Evolutionary conservation across 2,113 vertebrate species (phyloP).

Genomic region (Anolis sagrei): DNA sequence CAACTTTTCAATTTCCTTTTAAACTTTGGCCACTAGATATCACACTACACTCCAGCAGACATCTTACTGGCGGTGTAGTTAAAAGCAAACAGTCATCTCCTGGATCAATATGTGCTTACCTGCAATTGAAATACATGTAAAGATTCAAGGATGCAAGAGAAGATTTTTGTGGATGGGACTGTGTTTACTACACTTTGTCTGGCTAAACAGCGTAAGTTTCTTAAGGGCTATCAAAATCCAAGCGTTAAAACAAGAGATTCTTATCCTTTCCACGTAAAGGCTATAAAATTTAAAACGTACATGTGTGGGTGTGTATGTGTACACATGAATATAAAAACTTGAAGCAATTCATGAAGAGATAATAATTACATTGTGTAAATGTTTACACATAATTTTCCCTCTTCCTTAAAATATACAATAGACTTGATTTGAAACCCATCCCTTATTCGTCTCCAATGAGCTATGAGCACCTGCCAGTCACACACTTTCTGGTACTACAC

Average conservation of each 20-base stretch:
- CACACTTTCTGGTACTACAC: too few species aligned
- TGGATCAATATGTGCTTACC: slow-evolving; percentile 20
- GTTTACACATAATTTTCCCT: neutral
- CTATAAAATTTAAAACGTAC: slow-evolving; percentile 7
- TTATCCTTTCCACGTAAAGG: neutral
- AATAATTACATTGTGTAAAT: neutral
- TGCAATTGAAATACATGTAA: slow-evolving; percentile 24
- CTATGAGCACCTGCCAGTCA: neutral
- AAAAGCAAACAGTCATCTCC: neutral
- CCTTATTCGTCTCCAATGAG: neutral
- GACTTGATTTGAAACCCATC: neutral
- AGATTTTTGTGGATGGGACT: slow-evolving; percentile 17
- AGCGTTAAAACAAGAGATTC: slow-evolving; percentile 28
- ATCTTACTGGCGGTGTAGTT: neutral
- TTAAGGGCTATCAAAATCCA: slow-evolving; percentile 3
- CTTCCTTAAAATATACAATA: neutral
- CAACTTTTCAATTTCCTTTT: slow-evolving; percentile 15
- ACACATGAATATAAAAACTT: neutral
- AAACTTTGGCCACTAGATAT: slow-evolving; percentile 11
- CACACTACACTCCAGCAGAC: neutral
- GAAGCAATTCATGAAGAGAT: slow-evolving; percentile 22
- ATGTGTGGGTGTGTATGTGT: neutral
- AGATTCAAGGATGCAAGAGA: slow-evolving; percentile 9
- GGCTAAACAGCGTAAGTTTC: slow-evolving; percentile 13
- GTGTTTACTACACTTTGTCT: slow-evolving; percentile 15